phyloP scores from a whole-genome alignment of 1,140 invertebrate species.

The Cherax quadricarinatus region DNA sequence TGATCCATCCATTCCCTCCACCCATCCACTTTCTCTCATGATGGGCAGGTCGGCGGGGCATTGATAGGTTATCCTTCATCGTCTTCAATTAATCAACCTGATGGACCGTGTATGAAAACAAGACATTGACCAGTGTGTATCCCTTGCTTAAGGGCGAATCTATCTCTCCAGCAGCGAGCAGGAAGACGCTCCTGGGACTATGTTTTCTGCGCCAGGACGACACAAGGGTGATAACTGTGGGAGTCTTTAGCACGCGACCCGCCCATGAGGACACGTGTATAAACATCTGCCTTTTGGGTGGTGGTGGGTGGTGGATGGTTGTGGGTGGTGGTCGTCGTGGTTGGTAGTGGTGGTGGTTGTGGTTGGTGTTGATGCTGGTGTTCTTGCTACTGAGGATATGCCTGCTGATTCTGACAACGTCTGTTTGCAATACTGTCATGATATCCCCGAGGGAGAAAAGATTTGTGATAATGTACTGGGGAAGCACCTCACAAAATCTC shows the following conservation, averaged over 20 bases:
- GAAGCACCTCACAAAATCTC: no score
- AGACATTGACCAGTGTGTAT: background rate
- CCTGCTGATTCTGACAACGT: no score
- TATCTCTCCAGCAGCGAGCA: background rate
- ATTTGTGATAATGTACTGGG: no score
- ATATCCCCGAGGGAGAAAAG: no score
- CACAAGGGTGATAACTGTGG: constrained; percentile 1
- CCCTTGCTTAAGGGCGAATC: background rate
- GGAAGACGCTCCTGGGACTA: background rate
- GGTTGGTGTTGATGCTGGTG: no score
- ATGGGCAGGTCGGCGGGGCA: constrained; percentile 25
- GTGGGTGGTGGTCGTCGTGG: background rate
- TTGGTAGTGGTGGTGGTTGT: no score
- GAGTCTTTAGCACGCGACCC: background rate
- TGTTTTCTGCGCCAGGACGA: background rate
- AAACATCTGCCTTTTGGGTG: constrained; percentile 36
- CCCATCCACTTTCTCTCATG: constrained; percentile 44
- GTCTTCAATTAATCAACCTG: constrained; percentile 56
- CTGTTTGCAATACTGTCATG: no score
- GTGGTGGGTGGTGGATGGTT: no score
- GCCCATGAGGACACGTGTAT: constrained; percentile 4
- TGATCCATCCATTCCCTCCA: background rate
- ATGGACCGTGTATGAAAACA: constrained; percentile 15
- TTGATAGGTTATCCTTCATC: constrained; percentile 61
- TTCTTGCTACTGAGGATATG: no score